Evolutionary conservation across 2,113 vertebrate genomes (phyloP).

Genomic region (Percina caprodes): DNA sequence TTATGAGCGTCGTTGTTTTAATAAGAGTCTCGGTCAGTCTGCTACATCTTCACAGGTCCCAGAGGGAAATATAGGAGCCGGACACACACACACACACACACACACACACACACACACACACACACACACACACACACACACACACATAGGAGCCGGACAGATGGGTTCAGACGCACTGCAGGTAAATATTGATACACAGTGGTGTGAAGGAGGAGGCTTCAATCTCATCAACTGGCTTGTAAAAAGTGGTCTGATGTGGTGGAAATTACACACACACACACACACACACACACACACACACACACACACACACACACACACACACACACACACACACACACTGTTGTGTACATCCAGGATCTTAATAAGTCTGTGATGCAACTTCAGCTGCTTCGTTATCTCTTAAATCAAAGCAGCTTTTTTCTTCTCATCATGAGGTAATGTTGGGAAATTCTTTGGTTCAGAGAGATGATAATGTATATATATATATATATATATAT

Average conservation of each 20-base stretch:
- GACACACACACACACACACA: too few species aligned
- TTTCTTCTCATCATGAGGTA: constrained; percentile 54
- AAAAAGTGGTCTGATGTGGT: constrained; percentile 46
- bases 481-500: too few species aligned
- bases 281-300: too few species aligned
- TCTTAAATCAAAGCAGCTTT: constrained; percentile 51
- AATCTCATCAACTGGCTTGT: constrained; percentile 73
- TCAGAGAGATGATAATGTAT: background rate
- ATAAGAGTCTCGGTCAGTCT: too few species aligned
- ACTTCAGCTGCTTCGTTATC: constrained; percentile 29
- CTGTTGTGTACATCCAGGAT: background rate
- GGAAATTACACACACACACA: constrained; percentile 23
- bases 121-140: too few species aligned
- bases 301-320: too few species aligned
- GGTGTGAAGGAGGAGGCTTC: constrained; percentile 60
- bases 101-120: too few species aligned
- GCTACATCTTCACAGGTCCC: too few species aligned
- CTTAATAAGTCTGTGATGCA: constrained; percentile 62
- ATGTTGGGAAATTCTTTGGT: constrained; percentile 38
- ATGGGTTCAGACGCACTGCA: constrained; percentile 72
- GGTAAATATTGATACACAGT: constrained; percentile 80
- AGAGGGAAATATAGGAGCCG: too few species aligned
- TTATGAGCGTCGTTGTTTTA: too few species aligned
- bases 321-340: too few species aligned
- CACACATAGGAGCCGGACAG: constrained; percentile 56